Evolutionary conservation across 2,888 invertebrate genomes (phyloP), one percentile per base, ranked within the genome.

Genomic region (Ctena decussata): DNA sequence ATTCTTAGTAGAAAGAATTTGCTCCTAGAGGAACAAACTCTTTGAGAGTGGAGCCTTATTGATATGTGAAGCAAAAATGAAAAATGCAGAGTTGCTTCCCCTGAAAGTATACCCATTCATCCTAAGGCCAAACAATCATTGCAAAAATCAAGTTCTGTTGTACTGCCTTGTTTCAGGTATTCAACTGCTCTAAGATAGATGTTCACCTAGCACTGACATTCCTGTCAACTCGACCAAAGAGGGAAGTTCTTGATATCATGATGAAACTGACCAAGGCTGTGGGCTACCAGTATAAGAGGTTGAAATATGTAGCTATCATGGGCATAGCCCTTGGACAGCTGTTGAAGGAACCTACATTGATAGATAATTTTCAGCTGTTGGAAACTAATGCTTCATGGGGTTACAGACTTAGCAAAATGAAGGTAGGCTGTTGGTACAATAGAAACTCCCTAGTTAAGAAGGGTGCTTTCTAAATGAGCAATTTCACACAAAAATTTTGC

Each of bases 311-410:
- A 37, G 91, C 92, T 18, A 85, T 78, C 35, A 90, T 94, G 5
- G 94, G 94, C n/a, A 82, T 90, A 35, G 92, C 90, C 5, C 85
- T 92, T n/a, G 92, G 93, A 46, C 84, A 91, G 70, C 72, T 94
- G 12, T 82, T 86, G 15, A 80, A 86, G 49, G 93, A 94, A 57
- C 75, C 85, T 0, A 81, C 85, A 6, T 72, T 91, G 41, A 89
- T 92, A 32, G 77, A 80, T 46, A 89, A 77, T 37, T 92, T 90
- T 85, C 81, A 91, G 73, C 77, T 84, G 32, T 81, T 93, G 32
- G 90, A 92, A 53, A 90, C 76, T 53, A 90, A 91, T 80, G 92
- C 94, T 21, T 85, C 83, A 30, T 94, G 94, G 94, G 94, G 94
- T 15, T 90, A 93, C 83, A 91, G 91, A 30, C 91, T 94, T 11